Evolutionary conservation across 2,888 invertebrate species (phyloP), one percentile per base, ranked within the genome.

Genomic region (Erebia aethiops): DNA sequence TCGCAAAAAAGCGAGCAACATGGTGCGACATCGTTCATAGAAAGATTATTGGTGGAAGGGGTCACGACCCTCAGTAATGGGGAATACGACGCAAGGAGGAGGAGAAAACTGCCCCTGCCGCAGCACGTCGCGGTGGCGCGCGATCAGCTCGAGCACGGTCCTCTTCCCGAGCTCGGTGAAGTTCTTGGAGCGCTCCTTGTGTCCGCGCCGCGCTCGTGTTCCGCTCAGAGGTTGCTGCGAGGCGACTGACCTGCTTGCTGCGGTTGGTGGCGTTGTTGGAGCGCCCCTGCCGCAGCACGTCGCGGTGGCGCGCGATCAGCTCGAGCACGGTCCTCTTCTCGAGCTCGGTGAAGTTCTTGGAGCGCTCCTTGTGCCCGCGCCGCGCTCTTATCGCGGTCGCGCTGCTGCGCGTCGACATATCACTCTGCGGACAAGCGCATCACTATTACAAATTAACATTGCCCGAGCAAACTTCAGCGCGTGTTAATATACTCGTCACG

Each of bases 31-130:
- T n/a, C n/a, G n/a, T n/a, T n/a, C n/a, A n/a, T n/a, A n/a, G n/a
- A n/a, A n/a, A n/a, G n/a, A n/a, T n/a, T n/a, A n/a, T n/a, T n/a
- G n/a, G n/a, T n/a, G n/a, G n/a, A n/a, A n/a, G n/a, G n/a, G n/a
- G n/a, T n/a, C n/a, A n/a, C n/a, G n/a, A n/a, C n/a, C n/a, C n/a
- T n/a, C n/a, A n/a, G n/a, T n/a, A n/a, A n/a, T n/a, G n/a, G n/a
- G n/a, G n/a, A n/a, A n/a, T n/a, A n/a, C n/a, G n/a, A n/a, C n/a
- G n/a, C n/a, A n/a, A n/a, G n/a, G n/a, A n/a, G n/a, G n/a, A n/a
- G n/a, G n/a, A n/a, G n/a, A n/a, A n/a, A n/a, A n/a, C n/a, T 93
- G 89, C 18, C 94, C 94, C 86, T 94, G 94, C n/a, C 92, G 86
- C 80, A 94, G 84, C 81, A 94, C 94, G 87, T 94, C 93, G 49